Conservation (phyloP, 1,140 invertebrate genomes). For the Drosophila tsacasi region DNA sequence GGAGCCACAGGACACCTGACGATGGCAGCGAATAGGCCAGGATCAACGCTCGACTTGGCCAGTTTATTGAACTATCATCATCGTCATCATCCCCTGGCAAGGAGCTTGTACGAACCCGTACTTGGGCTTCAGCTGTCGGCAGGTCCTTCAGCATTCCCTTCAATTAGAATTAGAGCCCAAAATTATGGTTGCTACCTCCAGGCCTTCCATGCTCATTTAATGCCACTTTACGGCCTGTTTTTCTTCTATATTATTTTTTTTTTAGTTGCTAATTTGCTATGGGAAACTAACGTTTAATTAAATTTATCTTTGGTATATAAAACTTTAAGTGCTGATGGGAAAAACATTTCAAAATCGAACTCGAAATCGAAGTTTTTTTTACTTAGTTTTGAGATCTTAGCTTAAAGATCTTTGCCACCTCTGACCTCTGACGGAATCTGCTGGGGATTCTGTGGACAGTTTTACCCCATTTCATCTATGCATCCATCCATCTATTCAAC, state of each 20-base stretch:
- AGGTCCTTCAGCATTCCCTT: not conserved
- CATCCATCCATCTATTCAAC: conserved; percentile 6
- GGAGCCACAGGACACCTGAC: conserved; percentile 40
- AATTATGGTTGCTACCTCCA: not conserved
- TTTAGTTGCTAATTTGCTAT: not conserved
- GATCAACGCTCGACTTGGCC: conserved; percentile 62
- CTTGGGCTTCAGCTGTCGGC: conserved; percentile 36
- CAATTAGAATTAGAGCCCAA: conserved; percentile 5
- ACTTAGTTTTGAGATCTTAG: too few relatives aligned
- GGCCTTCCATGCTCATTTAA: not conserved
- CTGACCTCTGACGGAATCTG: not conserved
- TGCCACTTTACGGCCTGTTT: not conserved
- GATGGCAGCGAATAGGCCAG: conserved; percentile 37
- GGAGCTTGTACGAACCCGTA: too few relatives aligned
- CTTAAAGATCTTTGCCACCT: conserved; percentile 9
- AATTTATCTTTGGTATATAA: not conserved
- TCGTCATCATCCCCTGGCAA: conserved; percentile 38
- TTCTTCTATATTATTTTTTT: not conserved
- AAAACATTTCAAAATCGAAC: not conserved
- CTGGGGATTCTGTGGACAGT: conserved; percentile 12
- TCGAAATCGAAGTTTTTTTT: not conserved
- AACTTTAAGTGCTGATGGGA: not conserved
- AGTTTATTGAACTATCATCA: conserved; percentile 75
- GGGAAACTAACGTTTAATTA: not conserved
- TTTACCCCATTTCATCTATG: too few relatives aligned